Percentiles rank a stretch among this genome's conserved stretches.
phyloP scores from a whole-genome alignment of 2,113 vertebrate genomes.

The Willisornis vidua region DNA sequence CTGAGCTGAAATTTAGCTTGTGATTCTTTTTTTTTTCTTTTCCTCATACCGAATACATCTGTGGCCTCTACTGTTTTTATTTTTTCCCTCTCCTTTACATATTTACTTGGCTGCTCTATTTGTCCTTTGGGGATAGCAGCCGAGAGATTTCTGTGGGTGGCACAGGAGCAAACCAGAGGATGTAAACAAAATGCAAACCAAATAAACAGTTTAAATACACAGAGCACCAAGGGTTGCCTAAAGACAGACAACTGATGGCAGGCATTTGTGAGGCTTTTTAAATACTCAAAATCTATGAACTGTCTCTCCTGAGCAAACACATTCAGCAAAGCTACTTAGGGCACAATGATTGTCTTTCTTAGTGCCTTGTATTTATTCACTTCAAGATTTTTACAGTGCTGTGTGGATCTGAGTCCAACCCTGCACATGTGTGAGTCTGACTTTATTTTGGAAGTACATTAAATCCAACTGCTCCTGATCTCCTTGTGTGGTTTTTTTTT shows the following conservation, averaged over 20 bases:
- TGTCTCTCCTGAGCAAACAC: not conserved
- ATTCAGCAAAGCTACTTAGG: not conserved
- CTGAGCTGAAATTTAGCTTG: not conserved
- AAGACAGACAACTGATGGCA: not conserved
- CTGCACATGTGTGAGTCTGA: accelerated
- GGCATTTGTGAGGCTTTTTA: not conserved
- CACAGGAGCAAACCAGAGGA: not conserved
- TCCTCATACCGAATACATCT: not conserved
- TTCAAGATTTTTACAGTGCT: not conserved
- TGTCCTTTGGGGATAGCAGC: not conserved
- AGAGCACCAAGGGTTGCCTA: not conserved
- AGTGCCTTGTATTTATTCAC: not conserved
- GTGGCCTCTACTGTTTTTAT: not conserved
- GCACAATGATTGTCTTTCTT: not conserved
- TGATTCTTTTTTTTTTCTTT: not conserved
- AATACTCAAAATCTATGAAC: not conserved
- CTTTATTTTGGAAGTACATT: accelerated
- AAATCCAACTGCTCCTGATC: not conserved
- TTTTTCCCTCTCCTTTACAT: not conserved
- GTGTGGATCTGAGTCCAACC: too few species aligned
- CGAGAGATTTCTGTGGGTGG: not conserved
- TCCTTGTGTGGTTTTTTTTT: not conserved
- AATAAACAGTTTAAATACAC: not conserved
- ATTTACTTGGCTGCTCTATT: not conserved
- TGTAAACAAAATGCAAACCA: not conserved